Base-by-base conservation (phyloP, 2,888 invertebrate genomes). In the Nipponacmea schrenckii region DNA sequence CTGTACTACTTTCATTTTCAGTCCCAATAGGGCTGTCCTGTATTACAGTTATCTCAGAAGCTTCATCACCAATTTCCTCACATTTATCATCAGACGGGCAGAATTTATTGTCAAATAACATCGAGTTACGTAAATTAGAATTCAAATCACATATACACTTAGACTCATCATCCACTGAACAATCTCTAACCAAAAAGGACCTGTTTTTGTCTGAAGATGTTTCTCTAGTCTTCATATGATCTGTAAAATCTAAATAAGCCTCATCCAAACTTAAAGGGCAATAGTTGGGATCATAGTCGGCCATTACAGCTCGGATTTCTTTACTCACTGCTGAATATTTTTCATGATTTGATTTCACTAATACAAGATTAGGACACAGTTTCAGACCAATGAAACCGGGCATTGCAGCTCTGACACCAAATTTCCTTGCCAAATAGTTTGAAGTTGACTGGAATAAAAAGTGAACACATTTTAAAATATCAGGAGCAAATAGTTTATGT, bases 361-460 rank as follows among this genome's bases (percentile, higher is more conserved):
- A 90, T 7, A 89, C 85, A 2, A 92, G 86, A 45, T 90, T 84
- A 0, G 92, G 92, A 80, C 92, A 92, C 8, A 92, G 86, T 79
- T 91, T 91, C 71, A 88, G 89, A 1, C 88, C 92, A 71, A 92
- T 91, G 81, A 92, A 92, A 0, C 92, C 92, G 1, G 92, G 92
- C 92, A 92, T 92, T 4, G 90, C 92, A 10, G 92, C 91, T 63
- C 92, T 86, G 0, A 92, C 92, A 17, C 92, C 92, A 85, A 85
- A 92, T 72, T 89, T 87, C 26, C 92, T 86, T 2, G 92, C 92
- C 20, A 89, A 79, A 80, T 92, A 92, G 84, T 92, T 92, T 1
- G 91, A 91, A 1, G 92, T 92, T 39, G 91, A 90, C 91, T 91
- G 82, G 73, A 87, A 84, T 71, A 64, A 48, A 56, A 46, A 66